phyloP scores from a whole-genome alignment of 2,113 vertebrate genomes.

The Silurus glanis region DNA sequence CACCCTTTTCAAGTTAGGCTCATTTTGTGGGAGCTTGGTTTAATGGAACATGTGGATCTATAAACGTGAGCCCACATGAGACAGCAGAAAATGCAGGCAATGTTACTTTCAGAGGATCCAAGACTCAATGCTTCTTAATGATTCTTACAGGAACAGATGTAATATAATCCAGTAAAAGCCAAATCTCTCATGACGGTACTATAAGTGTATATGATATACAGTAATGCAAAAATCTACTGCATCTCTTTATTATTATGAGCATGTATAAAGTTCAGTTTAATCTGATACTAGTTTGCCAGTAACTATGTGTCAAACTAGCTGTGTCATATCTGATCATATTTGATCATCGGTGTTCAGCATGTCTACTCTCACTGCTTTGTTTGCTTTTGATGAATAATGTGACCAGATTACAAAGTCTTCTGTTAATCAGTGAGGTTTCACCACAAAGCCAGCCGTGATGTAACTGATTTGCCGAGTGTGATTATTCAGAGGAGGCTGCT shows the following conservation, averaged over 20 bases:
- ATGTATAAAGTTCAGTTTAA: neutral
- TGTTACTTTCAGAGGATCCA: constrained; percentile 26
- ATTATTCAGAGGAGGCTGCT: neutral
- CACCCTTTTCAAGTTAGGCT: constrained; percentile 26
- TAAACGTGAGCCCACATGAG: constrained; percentile 38
- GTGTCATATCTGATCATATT: too few species aligned
- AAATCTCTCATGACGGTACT: neutral
- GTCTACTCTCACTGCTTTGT: neutral
- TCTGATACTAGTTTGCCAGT: neutral
- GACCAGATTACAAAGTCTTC: neutral
- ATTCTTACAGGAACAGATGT: constrained; percentile 33
- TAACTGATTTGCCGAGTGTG: constrained; percentile 11
- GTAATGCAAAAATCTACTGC: neutral
- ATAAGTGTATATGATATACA: neutral
- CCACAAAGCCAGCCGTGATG: constrained; percentile 11
- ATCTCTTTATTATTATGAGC: neutral
- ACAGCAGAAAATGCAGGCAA: constrained; percentile 41
- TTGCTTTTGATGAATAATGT: neutral
- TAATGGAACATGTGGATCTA: constrained; percentile 44
- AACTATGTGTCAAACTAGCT: neutral
- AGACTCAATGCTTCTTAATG: constrained; percentile 22
- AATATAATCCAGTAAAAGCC: constrained; percentile 22
- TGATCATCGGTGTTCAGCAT: neutral
- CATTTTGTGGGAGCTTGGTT: constrained; percentile 25
- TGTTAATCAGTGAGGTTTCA: neutral